Evolutionary conservation across 2,888 invertebrate genomes (phyloP), one percentile per base, ranked within the genome.

Genomic region (Palloptera scutellata): DNA sequence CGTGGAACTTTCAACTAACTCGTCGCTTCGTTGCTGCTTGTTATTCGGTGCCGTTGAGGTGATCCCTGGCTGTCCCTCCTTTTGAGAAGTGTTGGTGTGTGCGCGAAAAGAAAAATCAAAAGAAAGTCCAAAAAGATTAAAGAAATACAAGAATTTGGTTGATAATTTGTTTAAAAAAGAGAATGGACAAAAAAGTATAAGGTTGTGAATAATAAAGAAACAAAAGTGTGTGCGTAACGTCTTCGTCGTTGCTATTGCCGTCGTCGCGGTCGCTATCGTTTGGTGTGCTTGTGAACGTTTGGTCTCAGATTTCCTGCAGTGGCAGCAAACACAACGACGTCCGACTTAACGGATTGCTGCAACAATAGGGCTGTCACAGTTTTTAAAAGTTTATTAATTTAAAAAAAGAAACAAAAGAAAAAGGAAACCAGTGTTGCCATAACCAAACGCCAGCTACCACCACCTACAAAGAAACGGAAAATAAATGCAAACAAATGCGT

Each of bases 401-500:
- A 15, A 12, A 61, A 54, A 52, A 61, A 55, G 19, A 30, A 15
- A 20, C 41, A 54, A 53, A 17, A 53, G 66, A 65, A 15, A 64
- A 52, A 65, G 66, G 61, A 15, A 64, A 52, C 62, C 48, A 48
- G 15, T 12, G 30, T 30, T 30, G 30, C 30, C 30, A 30, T 30
- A n/a, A 30, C 30, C 30, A 30, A 30, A 30, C 30, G 30, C 30
- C 30, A 30, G 30, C 30, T 6, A 30, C 30, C 30, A 30, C 30
- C 30, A 30, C 30, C 30, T 30, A 30, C 30, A 30, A 30, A 43
- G 11, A 59, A 69, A 66, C 60, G 19, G 48, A 60, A 60, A 55
- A 60, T 17, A 60, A 60, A 62, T 45, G 43, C 43, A 64, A 53
- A 53, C 54, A 68, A 70, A 72, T 61, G 60, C 59, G 54, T 61